Evolutionary conservation across 1,140 invertebrate species (phyloP).

Genomic region (Leptonema lineaticorne): DNA sequence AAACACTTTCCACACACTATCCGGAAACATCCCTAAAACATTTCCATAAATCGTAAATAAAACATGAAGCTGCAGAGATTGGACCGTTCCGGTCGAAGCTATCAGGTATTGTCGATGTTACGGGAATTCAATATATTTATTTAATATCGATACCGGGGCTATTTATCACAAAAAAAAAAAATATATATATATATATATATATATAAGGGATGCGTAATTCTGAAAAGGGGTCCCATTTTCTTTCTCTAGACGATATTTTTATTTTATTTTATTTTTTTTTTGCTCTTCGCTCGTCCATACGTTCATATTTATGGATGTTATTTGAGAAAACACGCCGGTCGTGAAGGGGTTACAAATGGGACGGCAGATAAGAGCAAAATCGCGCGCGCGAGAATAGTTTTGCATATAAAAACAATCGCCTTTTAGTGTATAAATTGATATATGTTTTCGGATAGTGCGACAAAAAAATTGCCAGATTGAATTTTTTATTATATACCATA

Average conservation of each 20-base stretch:
- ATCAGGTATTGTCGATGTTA: constrained; percentile 33
- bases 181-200: not conserved
- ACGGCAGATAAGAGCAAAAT: not conserved
- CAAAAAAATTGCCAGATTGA: too few species aligned
- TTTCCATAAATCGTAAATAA: constrained; percentile 43
- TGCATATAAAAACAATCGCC: not conserved
- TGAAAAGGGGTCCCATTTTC: constrained; percentile 21
- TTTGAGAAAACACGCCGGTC: constrained; percentile 10
- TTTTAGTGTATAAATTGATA: not conserved
- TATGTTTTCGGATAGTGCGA: too few species aligned
- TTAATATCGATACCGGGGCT: constrained; percentile 36
- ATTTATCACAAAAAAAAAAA: constrained; percentile 37
- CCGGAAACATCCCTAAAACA: constrained; percentile 21
- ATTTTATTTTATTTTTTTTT: too few species aligned
- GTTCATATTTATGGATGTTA: constrained; percentile 21
- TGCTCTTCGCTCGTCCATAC: not conserved
- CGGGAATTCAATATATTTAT: constrained; percentile 41
- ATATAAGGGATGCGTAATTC: constrained; percentile 27
- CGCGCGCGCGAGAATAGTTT: constrained; percentile 1
- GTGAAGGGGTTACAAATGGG: constrained; percentile 11
- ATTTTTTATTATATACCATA: too few species aligned
- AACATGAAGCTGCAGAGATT: constrained; percentile 41
- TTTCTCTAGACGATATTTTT: too few species aligned
- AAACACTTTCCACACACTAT: not conserved
- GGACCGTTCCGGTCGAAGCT: constrained; percentile 32